Evolutionary conservation across 2,888 invertebrate species (phyloP).

Genomic region (Catocala fraxini): DNA sequence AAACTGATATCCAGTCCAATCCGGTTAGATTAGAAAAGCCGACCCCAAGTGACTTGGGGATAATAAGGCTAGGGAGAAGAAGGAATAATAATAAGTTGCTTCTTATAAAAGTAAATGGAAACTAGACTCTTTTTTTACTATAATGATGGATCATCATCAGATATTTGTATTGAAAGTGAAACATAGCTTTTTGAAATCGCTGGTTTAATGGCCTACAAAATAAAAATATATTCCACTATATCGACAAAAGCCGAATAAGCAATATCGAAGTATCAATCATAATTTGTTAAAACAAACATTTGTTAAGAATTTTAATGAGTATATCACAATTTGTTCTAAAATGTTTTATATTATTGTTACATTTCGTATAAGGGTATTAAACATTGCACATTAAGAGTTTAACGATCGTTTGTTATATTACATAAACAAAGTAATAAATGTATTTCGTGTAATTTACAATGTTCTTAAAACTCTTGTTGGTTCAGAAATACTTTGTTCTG

Average conservation of each 20-base stretch:
- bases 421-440: constrained; percentile 10
- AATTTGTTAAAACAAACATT: constrained; percentile 16
- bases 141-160: too few species aligned
- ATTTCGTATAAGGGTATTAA: constrained; percentile 8
- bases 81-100: too few species aligned
- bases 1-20: too few species aligned
- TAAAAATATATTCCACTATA: constrained; percentile 40
- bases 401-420: constrained; percentile 7
- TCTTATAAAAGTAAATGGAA: too few species aligned
- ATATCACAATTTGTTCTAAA: constrained; percentile 14
- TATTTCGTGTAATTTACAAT: constrained; percentile 12
- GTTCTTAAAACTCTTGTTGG: constrained; percentile 8
- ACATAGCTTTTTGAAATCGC: constrained; percentile 11
- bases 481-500: constrained; percentile 4
- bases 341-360: constrained; percentile 7
- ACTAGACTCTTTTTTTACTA: too few species aligned
- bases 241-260: constrained; percentile 41
- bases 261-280: constrained; percentile 45
- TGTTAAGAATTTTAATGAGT: neutral
- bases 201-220: constrained; percentile 19
- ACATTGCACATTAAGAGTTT: constrained; percentile 6
- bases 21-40: too few species aligned
- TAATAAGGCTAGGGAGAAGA: too few species aligned
- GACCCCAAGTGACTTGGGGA: too few species aligned
- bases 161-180: too few species aligned